Conservation (phyloP, 2,888 invertebrate genomes). For the Acanthosepion pharaonis region DNA sequence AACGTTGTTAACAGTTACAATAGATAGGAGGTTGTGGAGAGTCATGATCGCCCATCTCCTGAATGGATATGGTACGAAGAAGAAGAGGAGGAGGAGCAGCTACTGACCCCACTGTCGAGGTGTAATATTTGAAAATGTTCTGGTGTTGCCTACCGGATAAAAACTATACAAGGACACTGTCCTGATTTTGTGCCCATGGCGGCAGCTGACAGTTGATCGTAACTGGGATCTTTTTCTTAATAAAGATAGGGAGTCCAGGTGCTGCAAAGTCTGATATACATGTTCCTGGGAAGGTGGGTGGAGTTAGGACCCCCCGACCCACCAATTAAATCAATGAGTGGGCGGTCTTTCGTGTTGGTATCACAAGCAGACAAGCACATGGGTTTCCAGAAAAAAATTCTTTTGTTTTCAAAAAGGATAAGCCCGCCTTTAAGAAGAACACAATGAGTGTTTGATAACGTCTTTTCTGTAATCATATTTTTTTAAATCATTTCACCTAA, state of each 20-base stretch:
- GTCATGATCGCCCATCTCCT: too few species aligned
- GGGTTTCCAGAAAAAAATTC: neutral
- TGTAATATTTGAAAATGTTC: neutral
- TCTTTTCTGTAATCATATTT: neutral
- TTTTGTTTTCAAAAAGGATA: too few species aligned
- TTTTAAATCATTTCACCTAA: too few species aligned
- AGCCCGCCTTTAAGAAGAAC: too few species aligned
- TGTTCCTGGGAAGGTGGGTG: neutral
- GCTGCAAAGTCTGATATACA: neutral
- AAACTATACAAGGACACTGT: neutral
- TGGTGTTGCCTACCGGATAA: neutral
- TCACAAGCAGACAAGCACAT: neutral
- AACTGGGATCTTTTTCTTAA: neutral
- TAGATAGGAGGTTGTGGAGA: too few species aligned
- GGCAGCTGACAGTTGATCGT: neutral
- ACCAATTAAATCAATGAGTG: too few species aligned
- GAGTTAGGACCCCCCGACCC: neutral
- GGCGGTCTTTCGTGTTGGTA: neutral
- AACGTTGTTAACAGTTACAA: too few species aligned
- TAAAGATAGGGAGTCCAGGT: neutral
- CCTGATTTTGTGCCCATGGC: neutral
- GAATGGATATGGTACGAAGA: too few species aligned
- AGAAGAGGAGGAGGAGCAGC: neutral
- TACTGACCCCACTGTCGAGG: neutral
- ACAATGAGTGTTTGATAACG: neutral